A percentile compares a stretch with the other conserved stretches of the same genome.
Evolutionary conservation across 2,888 invertebrate genomes (phyloP).

Genomic region (Plebejus melissa): DNA sequence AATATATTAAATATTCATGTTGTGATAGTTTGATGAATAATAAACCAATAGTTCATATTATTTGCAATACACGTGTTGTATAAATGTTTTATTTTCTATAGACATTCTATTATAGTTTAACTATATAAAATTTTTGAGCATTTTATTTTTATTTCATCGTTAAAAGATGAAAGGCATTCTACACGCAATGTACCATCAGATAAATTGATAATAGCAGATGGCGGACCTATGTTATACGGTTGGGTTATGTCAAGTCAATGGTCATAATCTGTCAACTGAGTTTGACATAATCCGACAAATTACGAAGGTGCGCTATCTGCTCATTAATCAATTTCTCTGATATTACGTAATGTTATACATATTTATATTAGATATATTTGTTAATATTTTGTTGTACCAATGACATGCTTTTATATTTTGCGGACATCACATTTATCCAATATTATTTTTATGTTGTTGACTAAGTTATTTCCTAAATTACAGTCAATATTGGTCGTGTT

Average conservation of each 20-base stretch:
- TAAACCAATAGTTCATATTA: conserved; percentile 1
- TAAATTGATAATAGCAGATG: neutral
- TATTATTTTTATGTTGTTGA: neutral
- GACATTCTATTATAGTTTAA: neutral
- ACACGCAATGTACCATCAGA: neutral
- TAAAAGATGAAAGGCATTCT: neutral
- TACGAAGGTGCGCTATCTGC: neutral
- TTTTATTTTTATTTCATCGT: neutral
- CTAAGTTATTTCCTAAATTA: too few relatives aligned
- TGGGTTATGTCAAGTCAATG: neutral
- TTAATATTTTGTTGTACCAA: neutral
- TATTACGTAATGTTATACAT: neutral
- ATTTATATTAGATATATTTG: neutral
- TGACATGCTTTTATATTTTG: neutral
- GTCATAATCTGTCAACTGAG: neutral
- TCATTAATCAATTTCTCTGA: neutral
- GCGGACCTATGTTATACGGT: neutral
- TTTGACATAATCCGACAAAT: neutral
- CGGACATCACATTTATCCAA: neutral
- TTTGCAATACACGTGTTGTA: neutral
- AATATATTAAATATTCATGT: conserved; percentile 31
- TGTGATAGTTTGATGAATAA: conserved; percentile 40
- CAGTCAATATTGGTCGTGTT: too few relatives aligned
- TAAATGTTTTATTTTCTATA: conserved; percentile 12
- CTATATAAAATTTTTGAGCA: conserved; percentile 4